Conservation (phyloP, 2,797 vertebrate species). For the Molossus molossus region DNA sequence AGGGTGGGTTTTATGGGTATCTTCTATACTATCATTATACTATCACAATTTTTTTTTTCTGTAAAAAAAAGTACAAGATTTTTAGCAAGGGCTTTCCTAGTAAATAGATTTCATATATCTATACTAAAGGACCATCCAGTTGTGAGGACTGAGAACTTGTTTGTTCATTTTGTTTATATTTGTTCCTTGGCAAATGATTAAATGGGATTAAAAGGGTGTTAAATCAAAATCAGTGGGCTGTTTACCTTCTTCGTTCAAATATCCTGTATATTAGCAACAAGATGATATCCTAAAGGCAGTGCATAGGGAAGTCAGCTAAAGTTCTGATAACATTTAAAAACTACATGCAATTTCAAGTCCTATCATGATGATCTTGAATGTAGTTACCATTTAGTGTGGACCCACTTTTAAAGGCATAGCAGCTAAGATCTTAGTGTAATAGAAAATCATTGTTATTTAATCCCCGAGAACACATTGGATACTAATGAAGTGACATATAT, state of each 20-base stretch:
- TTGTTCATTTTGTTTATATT: neutral
- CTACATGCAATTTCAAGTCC: neutral
- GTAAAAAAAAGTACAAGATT: neutral
- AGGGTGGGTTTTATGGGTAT: neutral
- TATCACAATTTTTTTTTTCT: neutral
- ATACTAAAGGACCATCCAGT: neutral
- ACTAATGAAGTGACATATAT: neutral
- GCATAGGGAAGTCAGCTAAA: neutral
- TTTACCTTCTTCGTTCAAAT: neutral
- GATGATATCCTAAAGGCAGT: conserved; percentile 2
- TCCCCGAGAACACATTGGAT: neutral
- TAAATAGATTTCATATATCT: conserved; percentile 8
- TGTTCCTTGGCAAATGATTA: neutral
- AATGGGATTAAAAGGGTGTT: neutral
- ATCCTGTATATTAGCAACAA: neutral
- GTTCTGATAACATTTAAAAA: neutral
- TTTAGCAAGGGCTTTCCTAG: neutral
- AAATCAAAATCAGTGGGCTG: neutral
- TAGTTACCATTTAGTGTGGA: conserved; percentile 11
- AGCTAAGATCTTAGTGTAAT: conserved; percentile 34
- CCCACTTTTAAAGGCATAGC: neutral
- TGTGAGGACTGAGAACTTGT: neutral
- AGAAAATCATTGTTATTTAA: conserved; percentile 45
- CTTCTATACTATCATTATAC: neutral
- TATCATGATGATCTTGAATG: conserved; percentile 49